A percentile compares a stretch with the other conserved stretches of the same genome.
These are phyloP conservation scores for Luidia sarsii DNA, from an alignment of 53 echinoderm and acorn worm genomes.

Conservation along the genomic window DNA sequence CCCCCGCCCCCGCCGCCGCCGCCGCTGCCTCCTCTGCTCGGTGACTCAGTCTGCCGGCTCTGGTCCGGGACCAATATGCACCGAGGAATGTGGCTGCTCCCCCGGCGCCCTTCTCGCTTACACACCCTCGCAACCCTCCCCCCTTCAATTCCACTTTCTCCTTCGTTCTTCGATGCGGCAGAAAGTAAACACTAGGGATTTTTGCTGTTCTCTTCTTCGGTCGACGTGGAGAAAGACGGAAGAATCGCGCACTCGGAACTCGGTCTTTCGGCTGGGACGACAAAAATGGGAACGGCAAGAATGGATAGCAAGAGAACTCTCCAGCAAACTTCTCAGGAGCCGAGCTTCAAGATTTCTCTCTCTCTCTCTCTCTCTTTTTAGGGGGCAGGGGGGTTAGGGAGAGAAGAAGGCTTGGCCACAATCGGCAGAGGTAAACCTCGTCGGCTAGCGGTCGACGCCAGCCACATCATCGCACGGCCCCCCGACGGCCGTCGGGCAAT, in stretches of 20 bases:
- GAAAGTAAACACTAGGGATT: slow-evolving; percentile 37
- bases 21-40: no score
- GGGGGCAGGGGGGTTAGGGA: no score
- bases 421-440: not conserved
- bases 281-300: slow-evolving; percentile 42
- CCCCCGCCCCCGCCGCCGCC: no score
- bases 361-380: no score
- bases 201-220: no score
- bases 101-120: slow-evolving; percentile 44
- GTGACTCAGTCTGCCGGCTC: not conserved
- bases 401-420: not conserved
- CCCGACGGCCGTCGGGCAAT: no score
- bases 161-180: not conserved
- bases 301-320: slow-evolving; percentile 31
- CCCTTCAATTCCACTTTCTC: slow-evolving; percentile 37
- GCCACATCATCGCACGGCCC: no score
- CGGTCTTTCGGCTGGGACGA: slow-evolving; percentile 15
- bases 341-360: no score
- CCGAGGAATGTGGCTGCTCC: slow-evolving; percentile 28
- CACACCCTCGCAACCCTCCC: slow-evolving; percentile 38
- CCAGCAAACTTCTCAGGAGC: no score
- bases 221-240: not conserved
- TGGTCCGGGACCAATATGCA: not conserved
- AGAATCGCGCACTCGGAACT: slow-evolving; percentile 24
- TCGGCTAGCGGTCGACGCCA: no score